A percentile compares a stretch with the other conserved stretches of the same genome.
These are phyloP conservation scores for Spongilla lacustris DNA, from an alignment of 37 sponge, comb jelly and placozoan species.

Conservation along the genomic window DNA sequence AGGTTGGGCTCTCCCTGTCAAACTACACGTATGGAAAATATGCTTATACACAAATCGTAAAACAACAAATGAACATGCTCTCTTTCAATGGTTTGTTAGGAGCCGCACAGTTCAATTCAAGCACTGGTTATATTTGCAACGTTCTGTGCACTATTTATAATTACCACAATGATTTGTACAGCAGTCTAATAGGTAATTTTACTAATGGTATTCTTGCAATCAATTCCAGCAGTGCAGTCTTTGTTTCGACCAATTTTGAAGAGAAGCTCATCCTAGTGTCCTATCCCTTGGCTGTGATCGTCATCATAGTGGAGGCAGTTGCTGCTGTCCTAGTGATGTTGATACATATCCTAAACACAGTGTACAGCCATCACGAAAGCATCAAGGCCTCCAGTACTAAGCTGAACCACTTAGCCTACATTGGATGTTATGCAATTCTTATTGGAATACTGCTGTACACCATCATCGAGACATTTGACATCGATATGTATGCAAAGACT, in stretches of 20 bases:
- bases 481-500: background rate
- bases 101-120: background rate
- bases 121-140: background rate
- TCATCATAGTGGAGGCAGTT: background rate
- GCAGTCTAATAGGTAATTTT: too few species aligned
- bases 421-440: conserved; percentile 28
- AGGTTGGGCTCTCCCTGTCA: background rate
- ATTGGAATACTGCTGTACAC: background rate
- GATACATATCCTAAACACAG: conserved; percentile 5
- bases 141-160: too few species aligned
- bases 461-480: background rate
- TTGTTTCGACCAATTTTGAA: too few species aligned
- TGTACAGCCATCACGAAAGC: background rate
- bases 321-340: background rate
- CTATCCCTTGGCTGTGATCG: background rate
- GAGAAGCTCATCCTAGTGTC: too few species aligned
- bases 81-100: conserved; percentile 34
- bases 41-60: conserved; percentile 10
- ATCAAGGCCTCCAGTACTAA: conserved; percentile 37
- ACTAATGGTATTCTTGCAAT: too few species aligned
- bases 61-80: conserved; percentile 2
- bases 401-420: conserved; percentile 15
- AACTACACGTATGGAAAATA: conserved; percentile 21
- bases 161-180: too few species aligned
- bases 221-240: too few species aligned